Conservation (phyloP, 2,888 invertebrate species). For the Lasioglossum leucozonium region DNA sequence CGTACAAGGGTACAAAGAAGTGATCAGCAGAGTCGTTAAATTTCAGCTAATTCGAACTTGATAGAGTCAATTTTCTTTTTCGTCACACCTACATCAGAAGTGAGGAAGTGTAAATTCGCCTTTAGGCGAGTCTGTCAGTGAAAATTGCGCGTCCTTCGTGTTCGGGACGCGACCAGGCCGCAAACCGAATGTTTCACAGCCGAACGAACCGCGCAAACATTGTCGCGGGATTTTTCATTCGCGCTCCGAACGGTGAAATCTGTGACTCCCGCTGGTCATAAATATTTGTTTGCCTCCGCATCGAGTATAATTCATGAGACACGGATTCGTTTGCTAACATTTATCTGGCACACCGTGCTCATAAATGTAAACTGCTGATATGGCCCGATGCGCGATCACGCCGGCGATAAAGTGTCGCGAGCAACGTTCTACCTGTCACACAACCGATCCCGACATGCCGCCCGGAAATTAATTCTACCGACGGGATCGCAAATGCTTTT, state of each 20-base stretch:
- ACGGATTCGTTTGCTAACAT: neutral
- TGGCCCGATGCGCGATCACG: neutral
- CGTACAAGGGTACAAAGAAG: too few species aligned
- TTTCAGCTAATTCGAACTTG: neutral
- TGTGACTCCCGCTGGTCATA: too few species aligned
- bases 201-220: neutral
- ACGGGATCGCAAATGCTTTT: neutral
- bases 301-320: neutral
- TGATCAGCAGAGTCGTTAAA: too few species aligned
- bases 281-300: neutral
- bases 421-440: neutral
- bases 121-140: neutral
- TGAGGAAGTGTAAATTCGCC: neutral
- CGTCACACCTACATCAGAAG: neutral
- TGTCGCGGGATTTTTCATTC: neutral
- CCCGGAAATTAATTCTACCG: neutral
- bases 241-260: too few species aligned
- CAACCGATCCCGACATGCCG: neutral
- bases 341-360: neutral
- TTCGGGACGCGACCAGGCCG: neutral
- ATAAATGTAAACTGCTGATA: neutral
- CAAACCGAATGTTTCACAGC: neutral
- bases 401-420: neutral
- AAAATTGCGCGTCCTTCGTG: neutral
- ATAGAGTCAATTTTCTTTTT: neutral